Evolutionary conservation across 1,140 invertebrate species (phyloP).

Genomic region (Battus philenor): DNA sequence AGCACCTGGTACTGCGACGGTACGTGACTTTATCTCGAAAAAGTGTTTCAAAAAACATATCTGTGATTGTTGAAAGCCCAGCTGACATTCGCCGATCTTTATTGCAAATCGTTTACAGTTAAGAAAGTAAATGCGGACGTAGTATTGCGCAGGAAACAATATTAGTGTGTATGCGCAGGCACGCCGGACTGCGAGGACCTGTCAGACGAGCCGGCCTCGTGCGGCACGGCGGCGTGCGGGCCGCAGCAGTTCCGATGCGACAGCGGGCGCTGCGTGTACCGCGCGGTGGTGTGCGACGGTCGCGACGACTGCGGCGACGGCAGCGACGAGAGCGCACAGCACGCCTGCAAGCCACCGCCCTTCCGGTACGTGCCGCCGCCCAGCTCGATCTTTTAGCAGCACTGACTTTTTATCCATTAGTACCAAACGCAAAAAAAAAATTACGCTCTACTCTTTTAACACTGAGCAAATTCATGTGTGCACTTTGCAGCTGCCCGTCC

Average conservation of each 20-base stretch:
- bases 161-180: slow-evolving; percentile 27
- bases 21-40: slow-evolving; percentile 21
- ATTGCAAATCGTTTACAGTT: too few relatives aligned
- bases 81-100: too few relatives aligned
- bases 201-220: slow-evolving; percentile 92
- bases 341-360: slow-evolving; percentile 85
- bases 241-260: slow-evolving; percentile 89
- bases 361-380: slow-evolving; percentile 72
- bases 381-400: too few relatives aligned
- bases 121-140: too few relatives aligned
- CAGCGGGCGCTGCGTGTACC: slow-evolving; percentile 94
- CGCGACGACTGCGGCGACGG: slow-evolving; percentile 96
- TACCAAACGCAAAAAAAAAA: too few relatives aligned
- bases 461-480: too few relatives aligned
- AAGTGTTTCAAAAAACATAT: neutral
- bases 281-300: slow-evolving; percentile 96
- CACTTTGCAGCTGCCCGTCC: slow-evolving; percentile 80
- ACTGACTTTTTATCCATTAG: too few relatives aligned
- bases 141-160: too few relatives aligned
- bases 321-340: slow-evolving; percentile 90
- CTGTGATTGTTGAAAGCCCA: too few relatives aligned
- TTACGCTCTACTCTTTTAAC: too few relatives aligned
- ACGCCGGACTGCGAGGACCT: slow-evolving; percentile 94
- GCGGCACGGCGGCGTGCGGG: slow-evolving; percentile 85
- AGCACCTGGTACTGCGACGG: slow-evolving; percentile 96